A percentile compares a stretch with the other conserved stretches of the same genome.
These are phyloP conservation scores for Spialia ferax DNA, from an alignment of 2,888 invertebrate species.

Conservation along the genomic window DNA sequence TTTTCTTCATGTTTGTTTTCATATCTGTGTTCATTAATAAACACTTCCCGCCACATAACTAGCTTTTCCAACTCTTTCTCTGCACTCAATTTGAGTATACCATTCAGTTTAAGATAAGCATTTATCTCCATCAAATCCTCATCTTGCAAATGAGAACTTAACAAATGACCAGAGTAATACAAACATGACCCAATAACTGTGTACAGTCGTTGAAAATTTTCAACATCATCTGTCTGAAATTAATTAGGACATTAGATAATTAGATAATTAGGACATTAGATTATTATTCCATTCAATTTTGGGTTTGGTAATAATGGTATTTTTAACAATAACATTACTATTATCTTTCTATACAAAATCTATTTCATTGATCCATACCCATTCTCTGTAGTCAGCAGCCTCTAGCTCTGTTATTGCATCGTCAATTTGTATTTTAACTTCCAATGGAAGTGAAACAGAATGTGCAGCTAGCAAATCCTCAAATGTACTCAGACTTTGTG, in stretches of 20 bases:
- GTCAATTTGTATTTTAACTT: conserved; percentile 93
- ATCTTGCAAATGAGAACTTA: conserved; percentile 92
- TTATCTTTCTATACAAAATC: background rate
- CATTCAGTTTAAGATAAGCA: conserved; percentile 91
- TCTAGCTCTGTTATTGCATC: conserved; percentile 96
- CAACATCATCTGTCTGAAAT: conserved; percentile 91
- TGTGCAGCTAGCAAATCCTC: conserved; percentile 90
- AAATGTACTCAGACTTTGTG: conserved; percentile 64
- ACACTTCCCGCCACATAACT: conserved; percentile 93
- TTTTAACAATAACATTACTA: no score
- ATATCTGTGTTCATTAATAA: conserved; percentile 80
- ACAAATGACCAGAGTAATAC: conserved; percentile 89
- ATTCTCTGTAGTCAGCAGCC: conserved; percentile 96
- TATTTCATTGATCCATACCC: conserved; percentile 81
- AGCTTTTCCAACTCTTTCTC: conserved; percentile 90
- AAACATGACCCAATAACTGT: conserved; percentile 89
- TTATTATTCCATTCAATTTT: no score
- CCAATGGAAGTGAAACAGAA: conserved; percentile 89
- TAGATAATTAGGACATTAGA: no score
- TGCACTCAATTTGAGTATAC: conserved; percentile 89
- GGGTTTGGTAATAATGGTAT: no score
- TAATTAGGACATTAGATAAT: background rate
- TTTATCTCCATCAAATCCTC: conserved; percentile 92
- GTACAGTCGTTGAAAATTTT: conserved; percentile 91
- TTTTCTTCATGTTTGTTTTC: conserved; percentile 62